These are phyloP conservation scores for Nipponacmea schrenckii DNA, from an alignment of 2,888 invertebrate species.

Conservation along the genomic window DNA sequence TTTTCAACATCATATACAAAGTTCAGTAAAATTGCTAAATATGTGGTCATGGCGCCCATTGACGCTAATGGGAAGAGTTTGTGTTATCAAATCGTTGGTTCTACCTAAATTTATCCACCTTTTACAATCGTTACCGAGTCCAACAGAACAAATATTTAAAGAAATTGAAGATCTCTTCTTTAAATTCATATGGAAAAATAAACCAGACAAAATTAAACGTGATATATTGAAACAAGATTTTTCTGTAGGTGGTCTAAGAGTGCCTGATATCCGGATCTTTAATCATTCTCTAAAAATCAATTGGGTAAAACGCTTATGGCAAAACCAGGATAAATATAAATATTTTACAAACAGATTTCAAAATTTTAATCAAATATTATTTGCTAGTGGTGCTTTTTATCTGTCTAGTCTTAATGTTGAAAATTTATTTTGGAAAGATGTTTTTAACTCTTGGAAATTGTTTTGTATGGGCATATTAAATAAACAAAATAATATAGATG, in stretches of 20 bases:
- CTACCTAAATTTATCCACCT: constrained; percentile 13
- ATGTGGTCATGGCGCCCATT: constrained; percentile 12
- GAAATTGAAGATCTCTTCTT: constrained; percentile 15
- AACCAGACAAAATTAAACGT: constrained; percentile 19
- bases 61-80: constrained; percentile 9
- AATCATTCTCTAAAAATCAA: constrained; percentile 14
- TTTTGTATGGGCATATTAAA: too few species aligned
- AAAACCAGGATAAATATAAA: too few species aligned
- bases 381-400: too few species aligned
- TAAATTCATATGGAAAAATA: constrained; percentile 20
- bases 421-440: too few species aligned
- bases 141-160: constrained; percentile 10
- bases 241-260: constrained; percentile 18
- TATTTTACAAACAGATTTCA: too few species aligned
- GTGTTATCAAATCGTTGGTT: constrained; percentile 20
- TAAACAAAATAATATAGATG: too few species aligned
- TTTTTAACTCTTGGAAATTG: too few species aligned
- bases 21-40: background rate
- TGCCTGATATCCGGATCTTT: constrained; percentile 16
- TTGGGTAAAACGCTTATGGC: constrained; percentile 10
- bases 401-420: too few species aligned
- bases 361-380: too few species aligned
- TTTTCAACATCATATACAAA: constrained; percentile 3
- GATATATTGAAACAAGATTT: constrained; percentile 15
- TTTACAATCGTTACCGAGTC: constrained; percentile 15